Percentiles rank a stretch among this genome's conserved stretches.
phyloP scores from a whole-genome alignment of 1,140 invertebrate genomes.

The Catajapyx aquilonaris region DNA sequence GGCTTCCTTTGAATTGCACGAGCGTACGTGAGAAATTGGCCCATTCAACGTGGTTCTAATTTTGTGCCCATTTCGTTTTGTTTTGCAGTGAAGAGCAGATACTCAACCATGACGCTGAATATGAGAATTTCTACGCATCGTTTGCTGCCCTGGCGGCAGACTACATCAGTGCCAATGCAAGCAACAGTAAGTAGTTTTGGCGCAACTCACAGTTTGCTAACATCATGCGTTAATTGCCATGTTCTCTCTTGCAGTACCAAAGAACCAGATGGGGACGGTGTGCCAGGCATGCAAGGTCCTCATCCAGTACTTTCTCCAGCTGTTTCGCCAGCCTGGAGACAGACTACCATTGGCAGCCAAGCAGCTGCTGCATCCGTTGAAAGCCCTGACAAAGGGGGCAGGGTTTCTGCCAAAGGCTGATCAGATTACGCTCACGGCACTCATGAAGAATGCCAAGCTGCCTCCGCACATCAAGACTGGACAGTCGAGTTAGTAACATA shows the following conservation, averaged over 20 bases:
- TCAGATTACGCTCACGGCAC: slow-evolving; percentile 34
- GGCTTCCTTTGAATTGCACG: background rate
- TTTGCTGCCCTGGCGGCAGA: slow-evolving; percentile 51
- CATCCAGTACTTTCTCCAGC: slow-evolving; percentile 29
- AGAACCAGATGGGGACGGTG: slow-evolving; percentile 31
- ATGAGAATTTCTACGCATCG: slow-evolving; percentile 51
- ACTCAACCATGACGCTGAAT: slow-evolving; percentile 44
- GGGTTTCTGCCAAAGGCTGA: slow-evolving; percentile 30
- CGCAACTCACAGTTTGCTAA: no score
- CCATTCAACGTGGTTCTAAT: background rate
- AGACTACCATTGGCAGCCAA: slow-evolving; percentile 22
- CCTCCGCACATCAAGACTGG: slow-evolving; percentile 32
- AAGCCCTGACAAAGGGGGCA: slow-evolving; percentile 33
- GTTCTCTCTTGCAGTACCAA: slow-evolving; percentile 28
- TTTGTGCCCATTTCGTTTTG: slow-evolving; percentile 12
- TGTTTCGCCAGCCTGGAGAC: slow-evolving; percentile 21
- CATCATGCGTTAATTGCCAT: no score
- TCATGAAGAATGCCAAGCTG: slow-evolving; percentile 42
- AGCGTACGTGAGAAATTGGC: background rate
- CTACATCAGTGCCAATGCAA: slow-evolving; percentile 43
- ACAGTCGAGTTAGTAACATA: slow-evolving; percentile 21
- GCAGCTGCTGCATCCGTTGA: slow-evolving; percentile 32
- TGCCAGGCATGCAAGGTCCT: slow-evolving; percentile 33
- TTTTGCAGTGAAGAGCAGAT: slow-evolving; percentile 49
- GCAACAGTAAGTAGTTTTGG: slow-evolving; percentile 42